Conservation (phyloP, 92 coral and sea anemone species). For the Siderastrea radians region DNA sequence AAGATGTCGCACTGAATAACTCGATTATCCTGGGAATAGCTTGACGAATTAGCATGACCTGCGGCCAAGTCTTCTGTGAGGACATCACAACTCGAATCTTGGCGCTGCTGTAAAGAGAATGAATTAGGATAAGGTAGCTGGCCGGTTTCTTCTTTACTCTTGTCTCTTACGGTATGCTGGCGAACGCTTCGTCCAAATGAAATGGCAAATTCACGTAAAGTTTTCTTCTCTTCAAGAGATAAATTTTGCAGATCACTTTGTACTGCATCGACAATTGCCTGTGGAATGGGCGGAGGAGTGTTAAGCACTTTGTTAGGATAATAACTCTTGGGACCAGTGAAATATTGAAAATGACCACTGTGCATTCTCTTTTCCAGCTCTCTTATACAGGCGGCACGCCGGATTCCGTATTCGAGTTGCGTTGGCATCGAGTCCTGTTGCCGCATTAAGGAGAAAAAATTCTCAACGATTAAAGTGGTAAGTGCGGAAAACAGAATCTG, state of each 20-base stretch:
- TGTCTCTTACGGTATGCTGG: slow-evolving; percentile 60
- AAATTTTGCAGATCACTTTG: background rate
- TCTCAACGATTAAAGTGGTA: slow-evolving; percentile 43
- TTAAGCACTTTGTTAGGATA: slow-evolving; percentile 13
- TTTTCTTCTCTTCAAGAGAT: slow-evolving; percentile 7
- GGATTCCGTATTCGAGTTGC: slow-evolving; percentile 42
- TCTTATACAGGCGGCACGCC: slow-evolving; percentile 60
- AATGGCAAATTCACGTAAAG: slow-evolving; percentile 46
- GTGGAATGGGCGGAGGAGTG: too few species aligned
- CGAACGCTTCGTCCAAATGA: slow-evolving; percentile 50
- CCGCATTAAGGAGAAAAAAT: slow-evolving; percentile 54
- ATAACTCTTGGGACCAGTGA: slow-evolving; percentile 46
- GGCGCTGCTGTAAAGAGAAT: slow-evolving; percentile 10
- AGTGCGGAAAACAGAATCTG: slow-evolving; percentile 4
- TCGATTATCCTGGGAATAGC: slow-evolving; percentile 30
- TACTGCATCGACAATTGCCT: background rate
- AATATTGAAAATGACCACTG: slow-evolving; percentile 44
- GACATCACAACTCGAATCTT: too few species aligned
- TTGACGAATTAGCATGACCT: background rate
- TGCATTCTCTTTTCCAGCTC: slow-evolving; percentile 51
- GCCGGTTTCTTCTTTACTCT: slow-evolving; percentile 63
- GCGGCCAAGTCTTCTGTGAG: too few species aligned
- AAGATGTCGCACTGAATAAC: slow-evolving; percentile 21
- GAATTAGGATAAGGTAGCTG: slow-evolving; percentile 62
- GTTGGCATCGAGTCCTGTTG: slow-evolving; percentile 59